Percentiles rank a stretch among this genome's conserved stretches.
Conservation (phyloP, 1,140 invertebrate species). For the Aphidius ervi region DNA sequence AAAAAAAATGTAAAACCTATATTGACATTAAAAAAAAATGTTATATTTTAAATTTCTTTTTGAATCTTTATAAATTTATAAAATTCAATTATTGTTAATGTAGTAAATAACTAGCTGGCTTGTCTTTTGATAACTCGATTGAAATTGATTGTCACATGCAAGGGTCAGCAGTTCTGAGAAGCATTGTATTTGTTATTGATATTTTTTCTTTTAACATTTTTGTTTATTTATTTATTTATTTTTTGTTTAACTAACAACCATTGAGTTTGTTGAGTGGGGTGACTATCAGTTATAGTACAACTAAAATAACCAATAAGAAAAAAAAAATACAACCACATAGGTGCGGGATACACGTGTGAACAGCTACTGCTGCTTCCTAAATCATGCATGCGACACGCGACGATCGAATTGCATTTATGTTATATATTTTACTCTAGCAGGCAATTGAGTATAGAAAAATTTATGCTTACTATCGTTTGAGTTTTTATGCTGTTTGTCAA, state of each 20-base stretch:
- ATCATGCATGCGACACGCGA: constrained; percentile 26
- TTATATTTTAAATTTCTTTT: too few species aligned
- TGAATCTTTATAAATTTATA: too few species aligned
- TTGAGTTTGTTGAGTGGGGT: constrained; percentile 1
- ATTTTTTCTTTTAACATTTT: neutral
- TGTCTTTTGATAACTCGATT: too few species aligned
- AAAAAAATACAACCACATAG: constrained; percentile 12
- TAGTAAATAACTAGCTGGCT: too few species aligned
- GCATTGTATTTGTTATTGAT: too few species aligned
- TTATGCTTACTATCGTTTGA: constrained; percentile 7
- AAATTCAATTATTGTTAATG: too few species aligned
- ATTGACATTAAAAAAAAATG: too few species aligned
- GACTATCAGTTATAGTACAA: constrained; percentile 17
- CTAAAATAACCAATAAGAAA: neutral
- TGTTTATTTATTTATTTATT: neutral
- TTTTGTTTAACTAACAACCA: neutral
- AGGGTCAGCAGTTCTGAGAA: too few species aligned
- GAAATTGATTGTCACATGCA: too few species aligned
- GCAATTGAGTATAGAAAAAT: neutral
- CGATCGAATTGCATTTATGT: neutral
- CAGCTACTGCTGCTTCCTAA: constrained; percentile 22
- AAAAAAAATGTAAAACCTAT: too few species aligned
- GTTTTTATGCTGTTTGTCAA: too few species aligned
- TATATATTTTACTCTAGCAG: too few species aligned
- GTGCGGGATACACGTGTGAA: constrained; percentile 27